Conservation (phyloP, 2,888 invertebrate genomes). For the Meloe dianella region DNA sequence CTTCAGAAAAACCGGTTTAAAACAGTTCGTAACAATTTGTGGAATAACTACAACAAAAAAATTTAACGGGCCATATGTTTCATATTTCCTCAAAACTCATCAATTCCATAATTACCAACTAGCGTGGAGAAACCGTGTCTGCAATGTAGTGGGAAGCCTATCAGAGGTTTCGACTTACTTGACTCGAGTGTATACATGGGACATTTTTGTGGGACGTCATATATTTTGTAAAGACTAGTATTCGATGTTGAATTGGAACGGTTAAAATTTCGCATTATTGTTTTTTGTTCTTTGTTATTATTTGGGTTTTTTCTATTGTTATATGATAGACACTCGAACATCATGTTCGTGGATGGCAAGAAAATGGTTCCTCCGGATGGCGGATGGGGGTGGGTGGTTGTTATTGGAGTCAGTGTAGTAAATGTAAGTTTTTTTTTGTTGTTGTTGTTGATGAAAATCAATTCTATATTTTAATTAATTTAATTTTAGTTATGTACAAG, state of each 20-base stretch:
- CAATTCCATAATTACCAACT: no score
- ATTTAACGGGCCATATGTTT: no score
- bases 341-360: slow-evolving; percentile 54
- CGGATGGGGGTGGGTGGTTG: slow-evolving; percentile 90
- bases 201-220: neutral
- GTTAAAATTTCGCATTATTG: neutral
- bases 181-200: no score
- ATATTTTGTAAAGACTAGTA: neutral
- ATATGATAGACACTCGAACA: slow-evolving; percentile 46
- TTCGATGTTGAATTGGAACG: slow-evolving; percentile 3
- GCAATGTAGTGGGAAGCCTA: no score
- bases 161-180: no score
- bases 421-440: slow-evolving; percentile 70
- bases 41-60: no score
- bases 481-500: slow-evolving; percentile 75
- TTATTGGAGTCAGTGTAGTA: slow-evolving; percentile 81
- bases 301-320: slow-evolving; percentile 1
- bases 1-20: no score
- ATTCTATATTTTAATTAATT: neutral
- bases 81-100: no score
- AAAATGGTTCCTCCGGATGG: slow-evolving; percentile 83
- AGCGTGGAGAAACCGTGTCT: no score
- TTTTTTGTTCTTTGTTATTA: neutral
- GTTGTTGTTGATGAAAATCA: slow-evolving; percentile 8
- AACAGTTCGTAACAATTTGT: no score